A percentile compares a stretch with the other conserved stretches of the same genome.
Conservation (phyloP, 2,113 vertebrate species). For the Apistogramma diplotaenia region DNA sequence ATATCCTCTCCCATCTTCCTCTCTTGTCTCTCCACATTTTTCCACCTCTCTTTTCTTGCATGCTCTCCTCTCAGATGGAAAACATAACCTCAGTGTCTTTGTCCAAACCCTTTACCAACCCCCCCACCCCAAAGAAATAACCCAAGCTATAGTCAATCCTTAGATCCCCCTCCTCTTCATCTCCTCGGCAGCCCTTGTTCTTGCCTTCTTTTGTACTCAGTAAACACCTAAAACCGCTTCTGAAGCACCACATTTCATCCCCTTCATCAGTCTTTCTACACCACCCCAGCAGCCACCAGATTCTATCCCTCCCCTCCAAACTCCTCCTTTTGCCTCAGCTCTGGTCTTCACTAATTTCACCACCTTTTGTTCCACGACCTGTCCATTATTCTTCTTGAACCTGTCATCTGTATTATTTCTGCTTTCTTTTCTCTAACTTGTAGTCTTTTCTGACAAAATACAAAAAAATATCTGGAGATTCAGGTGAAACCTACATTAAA, state of each 20-base stretch:
- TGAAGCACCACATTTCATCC: constrained; percentile 24
- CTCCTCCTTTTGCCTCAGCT: constrained; percentile 4
- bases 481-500: background rate
- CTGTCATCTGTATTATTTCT: background rate
- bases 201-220: constrained; percentile 6
- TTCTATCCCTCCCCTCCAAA: background rate
- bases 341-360: background rate
- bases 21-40: background rate
- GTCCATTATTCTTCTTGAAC: background rate
- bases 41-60: background rate
- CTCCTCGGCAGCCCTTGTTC: background rate
- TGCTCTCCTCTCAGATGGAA: background rate
- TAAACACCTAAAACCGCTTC: constrained; percentile 26
- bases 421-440: background rate
- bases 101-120: background rate
- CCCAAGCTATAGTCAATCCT: background rate
- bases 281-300: constrained; percentile 10
- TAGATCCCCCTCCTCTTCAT: constrained; percentile 1
- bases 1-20: background rate
- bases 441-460: background rate
- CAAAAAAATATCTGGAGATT: background rate
- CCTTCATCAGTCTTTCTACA: constrained; percentile 7
- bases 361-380: background rate
- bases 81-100: background rate
- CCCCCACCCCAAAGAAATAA: background rate